Evolutionary conservation across 2,113 vertebrate species (phyloP).

Genomic region (Xiphorhynchus elegans): DNA sequence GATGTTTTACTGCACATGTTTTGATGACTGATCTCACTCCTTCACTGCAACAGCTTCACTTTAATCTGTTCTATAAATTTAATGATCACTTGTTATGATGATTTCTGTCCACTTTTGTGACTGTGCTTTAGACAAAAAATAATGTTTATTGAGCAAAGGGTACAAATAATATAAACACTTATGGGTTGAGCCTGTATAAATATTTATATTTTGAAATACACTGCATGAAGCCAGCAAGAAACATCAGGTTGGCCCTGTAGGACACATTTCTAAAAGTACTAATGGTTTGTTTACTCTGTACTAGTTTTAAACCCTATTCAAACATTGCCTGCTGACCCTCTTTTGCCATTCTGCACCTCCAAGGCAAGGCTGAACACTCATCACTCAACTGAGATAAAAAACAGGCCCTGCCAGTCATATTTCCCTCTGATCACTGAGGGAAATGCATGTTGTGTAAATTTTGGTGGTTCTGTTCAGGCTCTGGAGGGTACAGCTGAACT

Average conservation of each 20-base stretch:
- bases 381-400: background rate
- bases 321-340: background rate
- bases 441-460: background rate
- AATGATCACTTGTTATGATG: background rate
- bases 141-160: background rate
- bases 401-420: background rate
- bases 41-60: background rate
- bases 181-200: background rate
- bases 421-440: background rate
- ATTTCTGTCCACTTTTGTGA: background rate
- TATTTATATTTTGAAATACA: conserved; percentile 13
- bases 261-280: background rate
- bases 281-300: background rate
- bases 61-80: background rate
- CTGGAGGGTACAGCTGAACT: background rate
- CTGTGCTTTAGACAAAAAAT: background rate
- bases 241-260: background rate
- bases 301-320: background rate
- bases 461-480: background rate
- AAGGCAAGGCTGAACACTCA: background rate
- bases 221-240: background rate
- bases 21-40: background rate
- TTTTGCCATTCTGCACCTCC: background rate
- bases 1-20: background rate
- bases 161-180: conserved; percentile 8